Evolutionary conservation across 2,797 vertebrate species (phyloP).

Genomic region (Odontamblyopus rebecca): DNA sequence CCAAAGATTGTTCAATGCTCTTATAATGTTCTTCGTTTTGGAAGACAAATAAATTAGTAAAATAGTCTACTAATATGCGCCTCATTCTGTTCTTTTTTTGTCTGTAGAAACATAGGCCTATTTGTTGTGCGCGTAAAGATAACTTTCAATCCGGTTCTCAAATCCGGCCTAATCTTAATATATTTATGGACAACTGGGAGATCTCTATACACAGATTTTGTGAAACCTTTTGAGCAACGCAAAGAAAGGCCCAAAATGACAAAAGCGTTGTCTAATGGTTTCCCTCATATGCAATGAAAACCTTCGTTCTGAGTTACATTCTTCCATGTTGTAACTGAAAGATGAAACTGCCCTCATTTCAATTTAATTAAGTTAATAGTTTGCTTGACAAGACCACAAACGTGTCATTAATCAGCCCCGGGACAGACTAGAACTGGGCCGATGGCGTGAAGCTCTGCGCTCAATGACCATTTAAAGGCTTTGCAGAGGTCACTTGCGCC

Average conservation of each 20-base stretch:
- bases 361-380: constrained; percentile 18
- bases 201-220: not conserved
- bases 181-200: not conserved
- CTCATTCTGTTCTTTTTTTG: constrained; percentile 7
- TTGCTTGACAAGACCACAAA: constrained; percentile 9
- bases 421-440: constrained; percentile 4
- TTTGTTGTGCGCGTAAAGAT: not conserved
- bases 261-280: not conserved
- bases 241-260: not conserved
- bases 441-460: constrained; percentile 19
- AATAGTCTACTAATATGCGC: constrained; percentile 44
- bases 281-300: not conserved
- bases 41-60: constrained; percentile 88
- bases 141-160: not conserved
- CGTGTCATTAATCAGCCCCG: constrained; percentile 23
- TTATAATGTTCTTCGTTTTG: constrained; percentile 86
- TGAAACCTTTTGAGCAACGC: not conserved
- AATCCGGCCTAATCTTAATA: not conserved
- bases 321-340: constrained; percentile 5
- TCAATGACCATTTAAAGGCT: constrained; percentile 14
- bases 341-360: constrained; percentile 6
- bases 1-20: constrained; percentile 95
- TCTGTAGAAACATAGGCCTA: not conserved
- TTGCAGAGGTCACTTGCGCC: constrained; percentile 69
- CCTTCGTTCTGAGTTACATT: constrained; percentile 2